Evolutionary conservation across 2,113 vertebrate species (phyloP), one percentile per base, ranked within the genome.

Genomic region (Ptyas mucosa): DNA sequence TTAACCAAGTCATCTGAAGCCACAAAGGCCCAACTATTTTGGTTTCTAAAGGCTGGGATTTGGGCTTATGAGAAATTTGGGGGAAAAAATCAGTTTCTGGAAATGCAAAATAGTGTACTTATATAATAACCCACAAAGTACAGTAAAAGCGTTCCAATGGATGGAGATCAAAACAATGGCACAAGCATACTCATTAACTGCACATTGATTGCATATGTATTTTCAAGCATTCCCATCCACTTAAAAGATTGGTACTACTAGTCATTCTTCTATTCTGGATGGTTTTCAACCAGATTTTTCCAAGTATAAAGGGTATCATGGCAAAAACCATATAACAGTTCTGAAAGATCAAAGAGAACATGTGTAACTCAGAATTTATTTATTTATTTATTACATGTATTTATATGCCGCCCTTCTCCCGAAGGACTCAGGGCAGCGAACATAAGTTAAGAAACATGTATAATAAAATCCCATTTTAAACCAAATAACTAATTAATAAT

Each of bases 291-390:
- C 64, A 75, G 14, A 34, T 5, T 75, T 75, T 34, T 75, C 64
- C 64, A 75, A 34, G 10, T 75, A 15, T 75, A 75, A 61, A 24
- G 8, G 2, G 8, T 89, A 94, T 94, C 92, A 26, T 5, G 11
- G n/a, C 18, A 95, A 95, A 95, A 95, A 93, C 52, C 49, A 85
- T 91, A 9, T 91, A 93, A 90, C 57, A 95, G 89, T 93, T 51
- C 64, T 96, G 94, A 97, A 95, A 88, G 15, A 64, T 61, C 10
- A 9, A 61, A 64, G 26, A 5, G 10, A 64, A 11, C 61, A n/a
- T 29, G 11, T n/a, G 5, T n/a, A 69, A n/a, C 26, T n/a, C 1
- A 69, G 12, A 69, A 69, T 61, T 57, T 20, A 55, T 57, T 57
- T 4, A 21, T 23, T 57, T 29, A 29, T 61, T 57, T 20, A 55